A percentile compares a stretch with the other conserved stretches of the same genome.
Conservation (phyloP, 2,888 invertebrate species). For the Hydroisotoma schaefferi region DNA sequence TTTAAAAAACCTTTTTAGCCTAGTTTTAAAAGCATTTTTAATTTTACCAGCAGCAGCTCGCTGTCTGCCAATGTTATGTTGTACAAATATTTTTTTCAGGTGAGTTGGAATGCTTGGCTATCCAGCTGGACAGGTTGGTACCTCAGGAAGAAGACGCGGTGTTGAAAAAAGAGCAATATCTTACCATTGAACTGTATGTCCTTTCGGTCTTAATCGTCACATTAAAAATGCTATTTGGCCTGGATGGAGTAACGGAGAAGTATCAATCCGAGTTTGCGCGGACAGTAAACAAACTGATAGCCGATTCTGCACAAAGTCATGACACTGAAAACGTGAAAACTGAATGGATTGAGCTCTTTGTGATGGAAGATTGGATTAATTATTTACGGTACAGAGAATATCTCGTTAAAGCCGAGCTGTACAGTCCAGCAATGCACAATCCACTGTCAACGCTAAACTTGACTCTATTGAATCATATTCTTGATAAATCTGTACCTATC, state of each 20-base stretch:
- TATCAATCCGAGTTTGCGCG: constrained; percentile 42
- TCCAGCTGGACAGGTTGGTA: constrained; percentile 26
- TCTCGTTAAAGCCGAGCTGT: constrained; percentile 24
- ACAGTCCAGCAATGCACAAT: constrained; percentile 17
- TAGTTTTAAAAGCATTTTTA: background rate
- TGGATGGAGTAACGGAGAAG: constrained; percentile 45
- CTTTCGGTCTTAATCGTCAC: constrained; percentile 22
- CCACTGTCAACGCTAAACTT: constrained; percentile 18
- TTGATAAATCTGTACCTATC: background rate
- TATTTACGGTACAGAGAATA: constrained; percentile 24
- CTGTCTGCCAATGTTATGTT: too few relatives aligned
- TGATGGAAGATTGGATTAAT: constrained; percentile 43
- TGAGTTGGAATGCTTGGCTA: constrained; percentile 38
- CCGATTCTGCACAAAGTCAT: background rate
- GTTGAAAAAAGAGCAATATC: background rate
- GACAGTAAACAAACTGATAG: constrained; percentile 32
- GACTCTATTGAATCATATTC: constrained; percentile 13
- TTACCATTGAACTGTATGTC: constrained; percentile 24
- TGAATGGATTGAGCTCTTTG: constrained; percentile 33
- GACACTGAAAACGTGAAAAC: background rate
- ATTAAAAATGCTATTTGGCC: constrained; percentile 42
- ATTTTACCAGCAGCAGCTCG: too few relatives aligned
- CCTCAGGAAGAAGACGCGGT: constrained; percentile 6
- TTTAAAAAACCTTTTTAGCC: background rate
- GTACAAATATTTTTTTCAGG: constrained; percentile 26